These are phyloP conservation scores for Ellobius talpinus DNA, from an alignment of 2,113 vertebrate genomes.

Conservation along the genomic window DNA sequence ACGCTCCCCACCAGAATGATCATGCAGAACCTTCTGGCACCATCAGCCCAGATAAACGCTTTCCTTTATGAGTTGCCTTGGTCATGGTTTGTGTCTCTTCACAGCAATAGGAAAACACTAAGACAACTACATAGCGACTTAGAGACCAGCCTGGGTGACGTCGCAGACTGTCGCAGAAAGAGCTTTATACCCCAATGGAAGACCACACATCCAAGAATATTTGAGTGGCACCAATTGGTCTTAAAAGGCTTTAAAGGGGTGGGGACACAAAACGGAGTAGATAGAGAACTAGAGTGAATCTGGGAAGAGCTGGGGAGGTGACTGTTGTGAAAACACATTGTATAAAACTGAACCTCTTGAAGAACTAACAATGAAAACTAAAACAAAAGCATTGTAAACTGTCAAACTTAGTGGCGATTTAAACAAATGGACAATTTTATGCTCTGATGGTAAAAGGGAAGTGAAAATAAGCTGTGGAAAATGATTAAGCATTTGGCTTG, in stretches of 20 bases:
- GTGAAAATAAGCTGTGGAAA: slow-evolving; percentile 56
- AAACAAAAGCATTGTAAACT: background rate
- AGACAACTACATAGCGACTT: background rate
- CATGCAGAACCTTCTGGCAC: background rate
- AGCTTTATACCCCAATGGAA: background rate
- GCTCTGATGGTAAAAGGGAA: slow-evolving; percentile 43
- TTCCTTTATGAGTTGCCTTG: background rate
- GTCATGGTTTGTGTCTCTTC: no score
- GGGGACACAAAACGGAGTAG: background rate
- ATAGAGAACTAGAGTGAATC: background rate
- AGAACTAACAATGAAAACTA: background rate
- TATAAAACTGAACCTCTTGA: background rate
- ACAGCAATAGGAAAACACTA: background rate
- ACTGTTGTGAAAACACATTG: background rate
- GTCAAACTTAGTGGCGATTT: slow-evolving; percentile 24
- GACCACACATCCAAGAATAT: background rate
- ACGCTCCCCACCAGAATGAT: background rate
- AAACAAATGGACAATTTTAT: slow-evolving; percentile 51
- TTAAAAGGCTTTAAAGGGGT: background rate
- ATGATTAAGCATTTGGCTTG: slow-evolving; percentile 30
- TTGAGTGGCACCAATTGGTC: background rate
- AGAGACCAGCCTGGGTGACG: background rate
- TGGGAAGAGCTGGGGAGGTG: background rate
- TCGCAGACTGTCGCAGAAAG: background rate
- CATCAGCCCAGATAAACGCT: background rate